phyloP scores from a whole-genome alignment of 2,888 invertebrate genomes.

The Fragum sueziense region DNA sequence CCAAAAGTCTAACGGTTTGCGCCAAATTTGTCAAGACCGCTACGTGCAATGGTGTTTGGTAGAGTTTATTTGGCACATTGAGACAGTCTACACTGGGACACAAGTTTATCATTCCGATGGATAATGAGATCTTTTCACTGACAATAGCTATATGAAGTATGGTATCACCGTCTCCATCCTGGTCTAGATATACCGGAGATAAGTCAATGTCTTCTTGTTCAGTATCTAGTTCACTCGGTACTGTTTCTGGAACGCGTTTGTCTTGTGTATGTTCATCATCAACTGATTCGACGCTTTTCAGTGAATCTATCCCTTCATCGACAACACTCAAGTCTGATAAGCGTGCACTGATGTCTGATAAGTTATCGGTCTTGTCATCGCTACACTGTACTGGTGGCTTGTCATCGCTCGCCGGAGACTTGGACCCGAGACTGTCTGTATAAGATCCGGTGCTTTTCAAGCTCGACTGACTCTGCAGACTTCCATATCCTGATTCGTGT shows the following conservation, averaged over 20 bases:
- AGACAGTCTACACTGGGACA: slow-evolving; percentile 16
- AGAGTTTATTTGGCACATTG: slow-evolving; percentile 46
- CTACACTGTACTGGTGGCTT: slow-evolving; percentile 35
- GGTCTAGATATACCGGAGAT: slow-evolving; percentile 34
- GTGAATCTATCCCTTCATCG: slow-evolving; percentile 27
- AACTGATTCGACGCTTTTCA: background rate
- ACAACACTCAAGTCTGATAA: background rate
- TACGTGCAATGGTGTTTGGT: slow-evolving; percentile 47
- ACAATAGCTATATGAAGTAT: slow-evolving; percentile 60
- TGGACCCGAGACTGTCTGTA: background rate
- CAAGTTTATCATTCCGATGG: slow-evolving; percentile 46
- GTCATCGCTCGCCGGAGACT: background rate
- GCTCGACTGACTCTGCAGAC: slow-evolving; percentile 2
- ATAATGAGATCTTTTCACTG: slow-evolving; percentile 22
- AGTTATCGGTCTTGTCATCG: background rate
- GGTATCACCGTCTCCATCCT: slow-evolving; percentile 63
- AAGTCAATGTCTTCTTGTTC: slow-evolving; percentile 1
- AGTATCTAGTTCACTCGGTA: no score
- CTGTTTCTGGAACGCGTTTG: background rate
- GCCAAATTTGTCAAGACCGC: slow-evolving; percentile 46
- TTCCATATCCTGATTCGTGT: slow-evolving; percentile 10
- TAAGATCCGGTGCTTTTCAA: background rate
- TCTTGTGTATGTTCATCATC: background rate
- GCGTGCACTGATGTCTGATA: background rate
- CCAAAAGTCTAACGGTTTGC: slow-evolving; percentile 27